These are phyloP conservation scores for Netelia fuscicornis DNA, from an alignment of 2,888 invertebrate genomes.

Conservation along the genomic window DNA sequence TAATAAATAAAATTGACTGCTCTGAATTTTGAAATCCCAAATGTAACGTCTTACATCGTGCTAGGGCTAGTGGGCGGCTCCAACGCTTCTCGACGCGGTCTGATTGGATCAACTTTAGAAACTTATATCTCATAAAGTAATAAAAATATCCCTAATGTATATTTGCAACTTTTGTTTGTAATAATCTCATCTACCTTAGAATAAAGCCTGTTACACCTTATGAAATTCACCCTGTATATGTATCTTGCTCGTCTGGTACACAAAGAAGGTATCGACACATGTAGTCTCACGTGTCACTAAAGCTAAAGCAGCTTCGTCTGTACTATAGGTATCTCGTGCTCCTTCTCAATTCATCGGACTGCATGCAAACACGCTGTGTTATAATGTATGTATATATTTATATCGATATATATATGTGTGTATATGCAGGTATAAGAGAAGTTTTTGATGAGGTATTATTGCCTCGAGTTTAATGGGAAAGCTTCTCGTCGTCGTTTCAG, in stretches of 20 bases:
- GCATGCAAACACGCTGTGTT: constrained; percentile 22
- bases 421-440: background rate
- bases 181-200: too few relatives aligned
- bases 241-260: background rate
- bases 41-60: too few relatives aligned
- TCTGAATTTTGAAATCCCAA: too few relatives aligned
- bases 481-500: constrained; percentile 43
- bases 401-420: background rate
- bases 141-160: too few relatives aligned
- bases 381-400: background rate
- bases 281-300: constrained; percentile 23
- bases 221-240: too few relatives aligned
- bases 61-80: too few relatives aligned
- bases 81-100: too few relatives aligned
- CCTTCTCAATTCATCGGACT: constrained; percentile 25
- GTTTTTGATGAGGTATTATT: constrained; percentile 50
- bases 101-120: too few relatives aligned
- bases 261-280: constrained; percentile 6
- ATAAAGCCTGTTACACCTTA: too few relatives aligned
- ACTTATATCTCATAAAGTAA: too few relatives aligned
- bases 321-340: background rate
- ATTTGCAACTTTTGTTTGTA: too few relatives aligned
- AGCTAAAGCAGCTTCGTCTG: background rate
- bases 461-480: constrained; percentile 55
- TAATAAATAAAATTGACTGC: too few relatives aligned